phyloP scores from a whole-genome alignment of 2,113 vertebrate genomes.

The Atlantisia rogersi region DNA sequence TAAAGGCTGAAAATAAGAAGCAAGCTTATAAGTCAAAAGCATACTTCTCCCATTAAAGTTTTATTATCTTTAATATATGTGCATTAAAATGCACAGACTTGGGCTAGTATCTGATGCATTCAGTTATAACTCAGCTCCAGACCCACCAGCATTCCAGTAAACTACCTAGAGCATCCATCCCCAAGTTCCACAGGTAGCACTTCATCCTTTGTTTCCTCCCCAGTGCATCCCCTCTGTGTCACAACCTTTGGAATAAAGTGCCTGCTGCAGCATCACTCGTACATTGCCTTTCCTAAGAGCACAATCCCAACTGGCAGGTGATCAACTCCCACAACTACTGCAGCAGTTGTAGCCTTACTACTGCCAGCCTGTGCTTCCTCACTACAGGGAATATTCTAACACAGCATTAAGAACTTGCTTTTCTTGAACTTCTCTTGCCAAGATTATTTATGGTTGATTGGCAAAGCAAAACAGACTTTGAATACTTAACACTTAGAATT shows the following conservation, averaged over 20 bases:
- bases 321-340: background rate
- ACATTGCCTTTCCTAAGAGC: background rate
- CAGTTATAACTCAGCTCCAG: background rate
- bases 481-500: background rate
- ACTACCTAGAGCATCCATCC: background rate
- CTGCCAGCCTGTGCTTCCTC: background rate
- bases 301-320: background rate
- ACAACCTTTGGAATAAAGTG: background rate
- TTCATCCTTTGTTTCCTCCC: background rate
- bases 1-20: constrained; percentile 80
- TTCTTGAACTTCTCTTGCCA: background rate
- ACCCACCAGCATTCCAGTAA: background rate
- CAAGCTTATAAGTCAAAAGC: background rate
- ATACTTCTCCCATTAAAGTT: background rate
- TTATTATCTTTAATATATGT: background rate
- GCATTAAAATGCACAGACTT: background rate
- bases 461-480: background rate
- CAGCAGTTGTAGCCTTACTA: background rate
- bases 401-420: background rate
- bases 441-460: background rate
- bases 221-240: accelerated
- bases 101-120: no score
- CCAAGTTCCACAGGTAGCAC: background rate
- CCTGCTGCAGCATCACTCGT: background rate
- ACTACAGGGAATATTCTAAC: accelerated